Evolutionary conservation across 1,140 invertebrate species (phyloP), one percentile per base, ranked within the genome.

Genomic region (Brachionus paranguensis): DNA sequence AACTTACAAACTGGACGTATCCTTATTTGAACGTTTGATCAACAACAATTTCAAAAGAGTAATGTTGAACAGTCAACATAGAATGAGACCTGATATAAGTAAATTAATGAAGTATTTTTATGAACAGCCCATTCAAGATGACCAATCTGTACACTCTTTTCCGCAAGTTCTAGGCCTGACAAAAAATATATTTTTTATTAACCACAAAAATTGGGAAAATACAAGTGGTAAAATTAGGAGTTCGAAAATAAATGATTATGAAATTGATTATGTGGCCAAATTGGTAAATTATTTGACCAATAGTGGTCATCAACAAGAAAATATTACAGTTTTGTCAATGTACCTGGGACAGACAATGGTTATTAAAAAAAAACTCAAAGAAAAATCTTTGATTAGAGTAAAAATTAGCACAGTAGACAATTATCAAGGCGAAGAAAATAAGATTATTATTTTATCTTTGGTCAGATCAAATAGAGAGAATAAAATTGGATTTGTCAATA

Each of bases 361-460:
- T 27, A 81, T 81, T 11, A 43, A 33, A 81, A 81, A 68, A 41
- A 11, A 8, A 29, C 43, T 81, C 3, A 60, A 43, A 17, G 10
- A 24, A 24, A 64, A 29, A 12, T 12, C 17, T 41, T 20, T n/a
- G 6, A 37, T 81, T 14, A 81, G 64, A 81, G 50, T 60, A 14
- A 81, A 81, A 65, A 53, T 81, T 5, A 81, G 37, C 27, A 85
- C 85, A 24, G 85, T 50, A 24, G 85, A 43, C 64, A 86, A 50
- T 87, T 95, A 92, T 87, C 94, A 95, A 91, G 94, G 95, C 0
- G 93, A 95, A 88, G 95, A 96, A 88, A 93, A 92, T 60, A 92
- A 94, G 85, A 94, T 96, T 45, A 93, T 96, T 81, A 86, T 96
- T 3, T 87, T 96, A 10, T 95, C 95, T 0, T 88, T 96, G 3